Conservation (phyloP, 2,113 vertebrate species). For the Lepisosteus oculatus region DNA sequence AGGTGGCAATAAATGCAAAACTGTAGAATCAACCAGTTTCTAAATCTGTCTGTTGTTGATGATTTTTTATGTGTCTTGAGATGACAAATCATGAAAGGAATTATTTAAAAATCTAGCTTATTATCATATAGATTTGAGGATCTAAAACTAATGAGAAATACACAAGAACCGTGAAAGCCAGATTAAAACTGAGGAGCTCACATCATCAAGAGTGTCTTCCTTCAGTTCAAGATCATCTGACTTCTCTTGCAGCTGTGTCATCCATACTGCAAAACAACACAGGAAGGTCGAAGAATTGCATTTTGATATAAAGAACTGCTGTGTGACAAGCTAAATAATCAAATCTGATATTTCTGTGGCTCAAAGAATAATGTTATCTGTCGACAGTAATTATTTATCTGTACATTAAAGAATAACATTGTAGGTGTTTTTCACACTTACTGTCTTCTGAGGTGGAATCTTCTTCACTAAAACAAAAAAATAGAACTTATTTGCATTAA, state of each 20-base stretch:
- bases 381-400: neutral
- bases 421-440: neutral
- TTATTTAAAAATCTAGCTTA: too few relatives aligned
- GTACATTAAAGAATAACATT: too few relatives aligned
- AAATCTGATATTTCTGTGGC: neutral
- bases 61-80: neutral
- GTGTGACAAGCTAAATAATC: neutral
- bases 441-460: too few relatives aligned
- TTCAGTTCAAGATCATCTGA: conserved; percentile 36
- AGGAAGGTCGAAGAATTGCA: neutral
- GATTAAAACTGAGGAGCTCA: conserved; percentile 17
- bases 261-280: conserved; percentile 40
- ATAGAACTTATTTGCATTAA: neutral
- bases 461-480: neutral
- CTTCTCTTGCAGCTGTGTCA: conserved; percentile 37
- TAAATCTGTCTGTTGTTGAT: neutral
- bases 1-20: neutral
- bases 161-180: too few relatives aligned
- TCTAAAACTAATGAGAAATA: too few relatives aligned
- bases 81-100: too few relatives aligned
- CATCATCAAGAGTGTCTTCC: conserved; percentile 39
- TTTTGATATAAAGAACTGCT: neutral
- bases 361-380: neutral
- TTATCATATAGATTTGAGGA: too few relatives aligned
- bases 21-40: too few relatives aligned